phyloP scores from a whole-genome alignment of 2,888 invertebrate species.

The Tethea ocularis region DNA sequence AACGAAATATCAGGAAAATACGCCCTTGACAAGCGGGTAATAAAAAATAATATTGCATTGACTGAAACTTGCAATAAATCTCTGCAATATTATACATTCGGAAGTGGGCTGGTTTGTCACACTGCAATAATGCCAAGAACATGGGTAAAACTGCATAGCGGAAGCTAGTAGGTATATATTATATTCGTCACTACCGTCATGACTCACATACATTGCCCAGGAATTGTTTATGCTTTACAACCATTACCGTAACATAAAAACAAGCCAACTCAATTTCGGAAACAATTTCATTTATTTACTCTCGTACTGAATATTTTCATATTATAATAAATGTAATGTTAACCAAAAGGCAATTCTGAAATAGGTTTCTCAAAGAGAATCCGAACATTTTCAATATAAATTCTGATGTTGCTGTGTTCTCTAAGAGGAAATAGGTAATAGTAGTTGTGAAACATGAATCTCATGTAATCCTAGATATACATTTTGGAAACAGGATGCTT shows the following conservation, averaged over 20 bases:
- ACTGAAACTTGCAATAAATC: too few species aligned
- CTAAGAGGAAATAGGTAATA: slow-evolving; percentile 5
- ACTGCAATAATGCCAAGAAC: too few species aligned
- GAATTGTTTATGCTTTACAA: background rate
- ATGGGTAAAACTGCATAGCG: too few species aligned
- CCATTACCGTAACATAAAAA: background rate
- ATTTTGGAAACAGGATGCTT: slow-evolving; percentile 28
- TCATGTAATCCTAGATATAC: slow-evolving; percentile 23
- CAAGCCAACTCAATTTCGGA: background rate
- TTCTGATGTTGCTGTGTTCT: slow-evolving; percentile 6
- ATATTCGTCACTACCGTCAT: too few species aligned
- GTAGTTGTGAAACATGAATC: slow-evolving; percentile 3
- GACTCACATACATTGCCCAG: too few species aligned
- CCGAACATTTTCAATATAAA: slow-evolving; percentile 9
- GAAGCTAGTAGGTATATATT: too few species aligned
- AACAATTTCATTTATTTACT: background rate
- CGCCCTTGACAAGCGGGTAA: too few species aligned
- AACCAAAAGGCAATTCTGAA: slow-evolving; percentile 1
- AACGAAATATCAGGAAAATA: too few species aligned
- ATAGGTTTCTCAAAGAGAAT: slow-evolving; percentile 8
- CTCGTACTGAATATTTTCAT: background rate
- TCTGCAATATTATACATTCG: too few species aligned
- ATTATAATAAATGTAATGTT: slow-evolving; percentile 5
- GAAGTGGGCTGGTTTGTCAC: too few species aligned
- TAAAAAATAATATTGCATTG: too few species aligned